phyloP scores from a whole-genome alignment of 2,113 vertebrate species.

The Corythoichthys intestinalis region DNA sequence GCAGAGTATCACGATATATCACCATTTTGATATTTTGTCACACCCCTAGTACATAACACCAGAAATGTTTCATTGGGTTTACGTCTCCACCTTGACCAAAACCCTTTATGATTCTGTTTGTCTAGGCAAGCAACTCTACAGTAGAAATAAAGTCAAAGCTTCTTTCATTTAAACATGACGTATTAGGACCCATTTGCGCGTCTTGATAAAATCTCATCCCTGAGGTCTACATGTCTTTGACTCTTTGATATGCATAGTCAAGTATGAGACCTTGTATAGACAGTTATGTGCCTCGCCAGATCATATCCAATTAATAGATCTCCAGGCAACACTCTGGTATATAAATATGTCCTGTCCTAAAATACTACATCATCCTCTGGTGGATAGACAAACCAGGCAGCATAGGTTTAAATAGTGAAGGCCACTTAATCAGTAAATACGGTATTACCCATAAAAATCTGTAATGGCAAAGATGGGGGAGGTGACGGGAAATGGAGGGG shows the following conservation, averaged over 20 bases:
- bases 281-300: not conserved
- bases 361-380: not conserved
- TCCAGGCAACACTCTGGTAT: not conserved
- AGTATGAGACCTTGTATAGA: not conserved
- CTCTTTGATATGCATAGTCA: not conserved
- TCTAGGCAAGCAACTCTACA: not conserved
- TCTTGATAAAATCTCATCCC: not conserved
- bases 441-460: slow-evolving; percentile 22
- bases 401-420: slow-evolving; percentile 16
- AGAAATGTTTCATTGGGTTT: not conserved
- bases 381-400: not conserved
- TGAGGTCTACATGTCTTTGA: not conserved
- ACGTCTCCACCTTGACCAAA: not conserved
- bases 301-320: not conserved
- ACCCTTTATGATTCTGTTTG: too few species aligned
- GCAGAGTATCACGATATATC: too few species aligned
- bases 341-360: not conserved
- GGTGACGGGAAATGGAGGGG: slow-evolving; percentile 31
- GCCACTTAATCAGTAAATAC: slow-evolving; percentile 36
- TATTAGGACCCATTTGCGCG: not conserved
- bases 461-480: slow-evolving; percentile 23
- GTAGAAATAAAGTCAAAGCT: not conserved
- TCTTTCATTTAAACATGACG: not conserved
- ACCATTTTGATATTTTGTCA: too few species aligned
- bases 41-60: not conserved